Evolutionary conservation across 2,113 vertebrate genomes (phyloP).

Genomic region (Istiophorus platypterus): DNA sequence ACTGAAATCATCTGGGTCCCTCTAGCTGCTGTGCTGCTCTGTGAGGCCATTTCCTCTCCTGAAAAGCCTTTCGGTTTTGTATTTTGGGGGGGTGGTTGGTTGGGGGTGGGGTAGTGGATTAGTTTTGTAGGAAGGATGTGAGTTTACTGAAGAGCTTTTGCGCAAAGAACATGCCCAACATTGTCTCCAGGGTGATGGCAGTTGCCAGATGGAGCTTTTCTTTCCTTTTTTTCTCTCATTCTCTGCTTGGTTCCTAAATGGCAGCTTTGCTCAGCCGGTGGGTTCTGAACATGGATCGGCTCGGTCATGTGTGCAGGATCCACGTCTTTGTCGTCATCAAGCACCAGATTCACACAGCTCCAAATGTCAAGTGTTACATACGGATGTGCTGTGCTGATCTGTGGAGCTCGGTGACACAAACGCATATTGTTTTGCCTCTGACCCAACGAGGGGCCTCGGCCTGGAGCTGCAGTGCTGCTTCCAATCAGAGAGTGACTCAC

Average conservation of each 20-base stretch:
- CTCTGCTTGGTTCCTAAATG: constrained; percentile 24
- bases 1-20: not conserved
- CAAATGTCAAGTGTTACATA: constrained; percentile 20
- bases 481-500: constrained; percentile 52
- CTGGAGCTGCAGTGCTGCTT: constrained; percentile 23
- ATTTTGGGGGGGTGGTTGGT: constrained; percentile 7
- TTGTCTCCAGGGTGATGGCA: constrained; percentile 58
- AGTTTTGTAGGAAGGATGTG: constrained; percentile 81
- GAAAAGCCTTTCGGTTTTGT: constrained; percentile 62
- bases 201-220: constrained; percentile 45
- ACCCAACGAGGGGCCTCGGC: not conserved
- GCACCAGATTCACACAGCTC: not conserved
- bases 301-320: constrained; percentile 2
- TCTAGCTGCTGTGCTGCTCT: constrained; percentile 15
- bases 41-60: constrained; percentile 64
- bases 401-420: constrained; percentile 9
- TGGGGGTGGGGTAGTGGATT: constrained; percentile 2
- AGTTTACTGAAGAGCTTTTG: constrained; percentile 81
- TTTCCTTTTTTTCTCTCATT: not conserved
- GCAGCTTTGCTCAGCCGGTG: constrained; percentile 12
- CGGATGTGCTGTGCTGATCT: constrained; percentile 3
- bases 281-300: constrained; percentile 9
- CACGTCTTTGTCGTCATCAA: not conserved
- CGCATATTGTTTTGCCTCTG: not conserved
- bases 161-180: constrained; percentile 73